A percentile compares a stretch with the other conserved stretches of the same genome.
Evolutionary conservation across 2,797 vertebrate species (phyloP).

Genomic region (Columba guinea): DNA sequence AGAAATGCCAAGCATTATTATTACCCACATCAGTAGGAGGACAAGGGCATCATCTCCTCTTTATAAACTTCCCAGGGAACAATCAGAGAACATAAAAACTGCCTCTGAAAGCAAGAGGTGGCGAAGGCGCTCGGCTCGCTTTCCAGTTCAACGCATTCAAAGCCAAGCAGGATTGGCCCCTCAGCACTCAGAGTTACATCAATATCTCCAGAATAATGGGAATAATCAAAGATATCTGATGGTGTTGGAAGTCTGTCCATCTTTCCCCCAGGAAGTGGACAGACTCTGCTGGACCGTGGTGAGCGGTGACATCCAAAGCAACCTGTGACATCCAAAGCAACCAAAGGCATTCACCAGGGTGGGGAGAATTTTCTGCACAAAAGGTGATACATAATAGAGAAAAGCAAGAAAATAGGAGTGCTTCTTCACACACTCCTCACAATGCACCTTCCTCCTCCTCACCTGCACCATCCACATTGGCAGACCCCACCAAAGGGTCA

Average conservation of each 20-base stretch:
- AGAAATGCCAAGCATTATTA: neutral
- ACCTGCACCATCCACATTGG: neutral
- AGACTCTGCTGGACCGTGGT: neutral
- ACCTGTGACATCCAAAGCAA: neutral
- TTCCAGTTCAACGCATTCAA: neutral
- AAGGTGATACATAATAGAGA: neutral
- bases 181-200: neutral
- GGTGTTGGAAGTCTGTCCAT: neutral
- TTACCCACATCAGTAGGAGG: neutral
- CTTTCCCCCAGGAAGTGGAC: neutral
- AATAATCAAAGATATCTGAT: neutral
- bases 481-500: neutral
- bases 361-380: neutral
- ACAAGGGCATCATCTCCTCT: neutral
- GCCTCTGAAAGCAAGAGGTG: neutral
- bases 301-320: neutral
- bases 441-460: neutral
- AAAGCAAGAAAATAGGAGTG: neutral
- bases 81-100: accelerated
- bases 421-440: neutral
- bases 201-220: neutral
- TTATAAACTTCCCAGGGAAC: neutral
- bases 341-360: neutral
- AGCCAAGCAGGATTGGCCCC: neutral
- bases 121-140: accelerated